Percentiles rank a stretch among this genome's conserved stretches.
phyloP scores from a whole-genome alignment of 1,140 invertebrate species.

The Capitella teleta region DNA sequence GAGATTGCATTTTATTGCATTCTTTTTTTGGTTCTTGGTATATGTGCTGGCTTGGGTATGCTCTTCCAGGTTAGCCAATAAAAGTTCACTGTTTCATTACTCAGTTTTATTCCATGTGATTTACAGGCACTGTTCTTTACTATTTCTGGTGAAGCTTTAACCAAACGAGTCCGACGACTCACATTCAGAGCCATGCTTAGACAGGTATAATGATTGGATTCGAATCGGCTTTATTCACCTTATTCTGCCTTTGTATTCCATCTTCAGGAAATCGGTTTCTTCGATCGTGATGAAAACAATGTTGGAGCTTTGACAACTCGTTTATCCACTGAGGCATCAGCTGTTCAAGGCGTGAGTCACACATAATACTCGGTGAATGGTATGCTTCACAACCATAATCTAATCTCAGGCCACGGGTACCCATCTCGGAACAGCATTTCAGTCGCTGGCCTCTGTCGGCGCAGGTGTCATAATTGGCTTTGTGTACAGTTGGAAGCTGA shows the following conservation, averaged over 20 bases:
- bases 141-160: conserved; percentile 42
- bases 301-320: conserved; percentile 46
- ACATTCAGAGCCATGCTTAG: conserved; percentile 45
- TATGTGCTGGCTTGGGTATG: too few relatives aligned
- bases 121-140: conserved; percentile 2
- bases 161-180: conserved; percentile 39
- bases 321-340: conserved; percentile 47
- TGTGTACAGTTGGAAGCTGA: conserved; percentile 41
- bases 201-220: conserved; percentile 21
- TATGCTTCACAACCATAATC: too few relatives aligned
- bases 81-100: too few relatives aligned
- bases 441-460: background rate
- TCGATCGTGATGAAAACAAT: conserved; percentile 45
- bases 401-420: conserved; percentile 11
- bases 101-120: too few relatives aligned
- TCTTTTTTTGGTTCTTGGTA: too few relatives aligned
- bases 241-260: conserved; percentile 33
- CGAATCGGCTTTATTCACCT: background rate
- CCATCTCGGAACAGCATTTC: background rate
- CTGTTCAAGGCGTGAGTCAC: conserved; percentile 44
- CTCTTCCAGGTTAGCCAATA: too few relatives aligned
- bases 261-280: conserved; percentile 45
- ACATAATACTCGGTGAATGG: too few relatives aligned
- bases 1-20: too few relatives aligned
- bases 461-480: conserved; percentile 25